Base-by-base conservation (phyloP, 2,888 invertebrate genomes). In the Agonopterix alstromeriana region DNA sequence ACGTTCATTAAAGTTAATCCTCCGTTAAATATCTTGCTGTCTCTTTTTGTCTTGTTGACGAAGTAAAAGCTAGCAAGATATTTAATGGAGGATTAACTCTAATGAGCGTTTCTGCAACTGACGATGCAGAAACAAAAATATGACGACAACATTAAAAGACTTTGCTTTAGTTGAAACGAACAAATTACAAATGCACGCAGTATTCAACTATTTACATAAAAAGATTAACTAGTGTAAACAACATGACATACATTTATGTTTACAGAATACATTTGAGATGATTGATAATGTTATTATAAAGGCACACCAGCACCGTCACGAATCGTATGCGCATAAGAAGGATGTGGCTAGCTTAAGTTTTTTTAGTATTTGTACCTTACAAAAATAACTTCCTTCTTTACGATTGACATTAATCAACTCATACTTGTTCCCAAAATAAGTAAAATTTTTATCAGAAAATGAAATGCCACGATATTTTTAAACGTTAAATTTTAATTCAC, bases 401-500 rank as follows among this genome's bases (percentile, higher is more conserved):
- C 42, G 5, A n/a, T 11, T 42, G 10, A 12, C 12, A 38, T 10
- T 42, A 10, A 12, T 42, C 10, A 11, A 12, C 8, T 7, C 14
- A 42, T 17, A 14, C 14, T 42, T 12, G 9, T 38, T n/a, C 38
- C 38, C n/a, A 38, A 38, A 38, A n/a, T 38, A 38, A 38, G 38
- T n/a, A 9, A 9, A 38, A n/a, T 38, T 38, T 5, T 38, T 38
- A 38, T n/a, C 10, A n/a, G n/a, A 38, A 38, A 3, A 4, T 27
- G 36, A 43, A 47, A 47, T 47, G 12, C 43, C 43, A 36, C 38
- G 14, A 36, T 12, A 47, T 27, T 27, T 27, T 7, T 36, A 51
- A 43, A 40, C 41, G 38, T 48, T 51, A 38, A 11, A 43, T 9
- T 50, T 40, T 53, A 55, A 65, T 65, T 64, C 66, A 56, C 60